phyloP scores from a whole-genome alignment of 2,113 vertebrate genomes.

The Oxygymnocypris stewartii region DNA sequence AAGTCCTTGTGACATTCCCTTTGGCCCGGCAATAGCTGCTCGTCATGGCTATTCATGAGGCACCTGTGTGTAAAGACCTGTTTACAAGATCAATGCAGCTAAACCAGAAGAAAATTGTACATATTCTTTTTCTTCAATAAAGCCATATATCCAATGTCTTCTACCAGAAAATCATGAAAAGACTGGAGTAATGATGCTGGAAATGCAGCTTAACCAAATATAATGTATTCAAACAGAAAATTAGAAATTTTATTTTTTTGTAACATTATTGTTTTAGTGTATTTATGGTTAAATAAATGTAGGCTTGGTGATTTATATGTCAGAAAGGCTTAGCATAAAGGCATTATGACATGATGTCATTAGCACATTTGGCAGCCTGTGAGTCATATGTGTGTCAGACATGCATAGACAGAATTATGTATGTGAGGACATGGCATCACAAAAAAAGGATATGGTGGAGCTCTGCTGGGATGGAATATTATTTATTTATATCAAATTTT shows the following conservation, averaged over 20 bases:
- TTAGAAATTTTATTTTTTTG: neutral
- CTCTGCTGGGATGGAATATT: neutral
- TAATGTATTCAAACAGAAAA: neutral
- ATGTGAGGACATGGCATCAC: neutral
- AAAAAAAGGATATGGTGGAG: neutral
- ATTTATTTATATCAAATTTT: neutral
- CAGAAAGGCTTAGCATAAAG: neutral
- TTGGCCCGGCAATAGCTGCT: neutral
- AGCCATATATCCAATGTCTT: neutral
- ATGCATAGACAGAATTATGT: neutral
- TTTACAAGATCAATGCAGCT: neutral
- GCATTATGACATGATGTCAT: slow-evolving; percentile 16
- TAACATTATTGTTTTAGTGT: neutral
- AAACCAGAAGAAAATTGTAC: neutral
- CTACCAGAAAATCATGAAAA: neutral
- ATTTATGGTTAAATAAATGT: neutral
- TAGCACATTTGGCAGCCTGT: neutral
- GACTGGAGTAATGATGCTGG: neutral
- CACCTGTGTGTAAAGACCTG: neutral
- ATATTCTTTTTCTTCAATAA: neutral
- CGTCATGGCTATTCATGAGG: neutral
- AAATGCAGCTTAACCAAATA: neutral
- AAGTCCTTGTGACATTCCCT: slow-evolving; percentile 15
- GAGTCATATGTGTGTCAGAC: slow-evolving; percentile 27
- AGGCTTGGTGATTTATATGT: neutral